phyloP scores from a whole-genome alignment of 2,797 vertebrate genomes.

The Poeciliopsis turneri region DNA sequence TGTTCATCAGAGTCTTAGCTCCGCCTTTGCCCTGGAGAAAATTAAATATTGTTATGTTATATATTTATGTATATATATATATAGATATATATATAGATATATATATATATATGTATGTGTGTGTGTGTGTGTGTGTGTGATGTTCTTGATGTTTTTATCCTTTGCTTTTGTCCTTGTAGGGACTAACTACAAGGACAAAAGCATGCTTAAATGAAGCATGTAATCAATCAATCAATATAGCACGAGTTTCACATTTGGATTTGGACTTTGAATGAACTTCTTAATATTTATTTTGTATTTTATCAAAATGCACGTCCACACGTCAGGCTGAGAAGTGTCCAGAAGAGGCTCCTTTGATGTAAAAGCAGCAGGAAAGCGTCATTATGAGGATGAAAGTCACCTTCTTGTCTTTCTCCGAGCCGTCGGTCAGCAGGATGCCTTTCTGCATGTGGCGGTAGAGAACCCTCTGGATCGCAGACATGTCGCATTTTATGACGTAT shows the following conservation, averaged over 20 bases:
- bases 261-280: too few relatives aligned
- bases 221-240: not conserved
- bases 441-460: constrained; percentile 99
- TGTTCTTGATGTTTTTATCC: too few relatives aligned
- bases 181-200: too few relatives aligned
- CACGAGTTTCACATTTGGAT: not conserved
- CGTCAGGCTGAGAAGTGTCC: not conserved
- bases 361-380: not conserved
- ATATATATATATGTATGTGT: too few relatives aligned
- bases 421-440: constrained; percentile 96
- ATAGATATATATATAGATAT: too few relatives aligned
- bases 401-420: constrained; percentile 99
- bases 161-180: not conserved
- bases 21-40: constrained; percentile 92
- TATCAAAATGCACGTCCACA: not conserved
- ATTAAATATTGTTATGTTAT: too few relatives aligned
- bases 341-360: not conserved
- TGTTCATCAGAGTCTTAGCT: constrained; percentile 98
- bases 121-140: too few relatives aligned
- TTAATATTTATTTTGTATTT: too few relatives aligned
- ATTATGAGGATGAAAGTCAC: constrained; percentile 61
- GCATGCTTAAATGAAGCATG: not conserved
- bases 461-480: constrained; percentile 98
- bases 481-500: constrained; percentile 98
- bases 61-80: too few relatives aligned